Evolutionary conservation across 1,140 invertebrate genomes (phyloP), one percentile per base, ranked within the genome.

Genomic region (Drosophila nigromelanica): DNA sequence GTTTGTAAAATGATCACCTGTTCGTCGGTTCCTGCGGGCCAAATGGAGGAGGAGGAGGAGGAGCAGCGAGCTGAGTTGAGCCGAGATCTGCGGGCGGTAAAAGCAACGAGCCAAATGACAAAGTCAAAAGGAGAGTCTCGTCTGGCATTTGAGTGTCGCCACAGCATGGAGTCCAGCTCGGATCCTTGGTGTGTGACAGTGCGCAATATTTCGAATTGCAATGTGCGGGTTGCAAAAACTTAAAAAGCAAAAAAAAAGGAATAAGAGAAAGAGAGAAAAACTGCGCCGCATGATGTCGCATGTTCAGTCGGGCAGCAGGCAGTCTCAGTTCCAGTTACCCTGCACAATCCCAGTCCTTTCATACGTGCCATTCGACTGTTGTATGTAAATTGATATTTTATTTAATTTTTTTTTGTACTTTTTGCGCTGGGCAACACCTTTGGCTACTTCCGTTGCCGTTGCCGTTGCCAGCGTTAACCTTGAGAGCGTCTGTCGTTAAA

Each of bases 351-450:
- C 30, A 8, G 18, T 50, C n/a, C n/a, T 55, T 4, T 40, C 62
- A 18, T 14, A 54, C 39, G 15, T 15, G 5, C 47, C 58, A 18
- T 24, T 48, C 18, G 12, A 24, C 40, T 54, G 52, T 56, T 62
- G 69, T 83, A 87, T 89, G 82, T 87, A 87, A 87, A 87, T 89
- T 89, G 82, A 87, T 87, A 79, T 87, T 87, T 87, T 76, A 73
- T 52, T 62, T 27, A 37, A 15, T 18, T n/a, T 51, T 27, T 48
- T 48, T 27, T 27, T 87, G 82, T 87, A 73, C 76, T 56, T 61
- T 35, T 43, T 12, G 56, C 52, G 24, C 43, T 50, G 63, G 56
- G 45, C 73, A 76, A 73, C 78, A 78, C 83, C 82, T 81, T 79
- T 30, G 60, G 45, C 68, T 50, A 82, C 72, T 79, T 79, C 18